Evolutionary conservation across 1,140 invertebrate species (phyloP).

Genomic region (Drosophila bipectinata): DNA sequence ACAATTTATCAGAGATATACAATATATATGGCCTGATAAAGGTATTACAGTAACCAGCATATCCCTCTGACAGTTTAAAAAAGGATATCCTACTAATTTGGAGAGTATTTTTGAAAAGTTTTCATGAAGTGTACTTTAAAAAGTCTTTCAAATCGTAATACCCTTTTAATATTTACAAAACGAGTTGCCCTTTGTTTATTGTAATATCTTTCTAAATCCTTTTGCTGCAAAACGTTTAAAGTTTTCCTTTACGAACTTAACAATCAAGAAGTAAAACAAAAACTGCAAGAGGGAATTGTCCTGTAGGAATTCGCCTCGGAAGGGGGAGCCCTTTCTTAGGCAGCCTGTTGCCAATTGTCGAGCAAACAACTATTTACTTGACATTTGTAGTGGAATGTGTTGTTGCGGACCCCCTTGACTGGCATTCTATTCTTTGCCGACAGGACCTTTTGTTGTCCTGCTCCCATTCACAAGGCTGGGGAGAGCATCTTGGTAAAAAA

Average conservation of each 20-base stretch:
- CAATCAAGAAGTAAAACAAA: slow-evolving; percentile 3
- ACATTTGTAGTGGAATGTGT: slow-evolving; percentile 31
- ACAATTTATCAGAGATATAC: slow-evolving; percentile 71
- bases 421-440: slow-evolving; percentile 56
- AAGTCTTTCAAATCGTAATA: slow-evolving; percentile 4
- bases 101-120: not conserved
- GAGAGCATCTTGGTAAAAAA: slow-evolving; percentile 7
- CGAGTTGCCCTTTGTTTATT: slow-evolving; percentile 2
- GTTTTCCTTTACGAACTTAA: slow-evolving; percentile 11
- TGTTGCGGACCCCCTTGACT: slow-evolving; percentile 42
- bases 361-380: slow-evolving; percentile 65
- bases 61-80: slow-evolving; percentile 26
- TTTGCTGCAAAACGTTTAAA: slow-evolving; percentile 4
- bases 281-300: slow-evolving; percentile 24
- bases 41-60: slow-evolving; percentile 34
- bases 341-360: slow-evolving; percentile 72
- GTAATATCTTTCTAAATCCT: not conserved
- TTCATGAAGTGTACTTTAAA: not conserved
- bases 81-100: slow-evolving; percentile 3
- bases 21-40: slow-evolving; percentile 46
- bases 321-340: slow-evolving; percentile 4
- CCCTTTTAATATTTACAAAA: not conserved
- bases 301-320: slow-evolving; percentile 2
- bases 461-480: slow-evolving; percentile 5
- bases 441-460: slow-evolving; percentile 41